A percentile compares a stretch with the other conserved stretches of the same genome.
Conservation (phyloP, 2,797 vertebrate genomes). For the Dendrocincla tyrannina region DNA sequence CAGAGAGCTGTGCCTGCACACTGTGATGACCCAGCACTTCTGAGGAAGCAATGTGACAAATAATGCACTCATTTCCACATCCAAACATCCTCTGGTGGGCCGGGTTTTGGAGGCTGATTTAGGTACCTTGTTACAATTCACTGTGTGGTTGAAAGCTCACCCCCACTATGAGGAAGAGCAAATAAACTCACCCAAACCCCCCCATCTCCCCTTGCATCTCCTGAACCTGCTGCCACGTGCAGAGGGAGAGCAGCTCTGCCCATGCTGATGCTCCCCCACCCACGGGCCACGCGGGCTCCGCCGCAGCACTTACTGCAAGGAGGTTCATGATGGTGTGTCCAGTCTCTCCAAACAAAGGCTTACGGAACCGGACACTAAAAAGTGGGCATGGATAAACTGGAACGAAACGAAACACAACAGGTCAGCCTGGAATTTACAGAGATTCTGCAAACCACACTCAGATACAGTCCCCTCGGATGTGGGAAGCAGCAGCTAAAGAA, state of each 20-base stretch:
- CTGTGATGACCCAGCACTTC: not conserved
- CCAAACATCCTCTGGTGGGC: not conserved
- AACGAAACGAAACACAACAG: conserved; percentile 28
- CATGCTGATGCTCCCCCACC: not conserved
- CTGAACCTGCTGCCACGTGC: not conserved
- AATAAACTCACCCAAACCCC: not conserved
- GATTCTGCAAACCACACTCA: not conserved
- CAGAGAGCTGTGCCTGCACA: not conserved
- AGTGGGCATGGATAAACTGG: conserved; percentile 98
- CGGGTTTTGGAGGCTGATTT: not conserved
- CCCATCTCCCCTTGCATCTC: not conserved
- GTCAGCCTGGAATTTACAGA: not conserved
- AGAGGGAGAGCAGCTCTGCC: not conserved
- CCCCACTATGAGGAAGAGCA: not conserved
- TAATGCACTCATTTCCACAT: not conserved
- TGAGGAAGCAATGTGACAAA: not conserved
- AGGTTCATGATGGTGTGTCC: conserved; percentile 99
- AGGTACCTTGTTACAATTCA: not conserved
- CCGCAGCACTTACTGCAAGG: conserved; percentile 86
- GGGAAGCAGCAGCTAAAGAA: not conserved
- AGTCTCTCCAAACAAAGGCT: conserved; percentile 96
- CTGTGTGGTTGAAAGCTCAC: not conserved
- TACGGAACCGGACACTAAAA: conserved; percentile 96
- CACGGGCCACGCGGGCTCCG: not conserved
- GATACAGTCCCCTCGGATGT: not conserved